phyloP scores from a whole-genome alignment of 2,888 invertebrate species.

The Drosophila koepferae region DNA sequence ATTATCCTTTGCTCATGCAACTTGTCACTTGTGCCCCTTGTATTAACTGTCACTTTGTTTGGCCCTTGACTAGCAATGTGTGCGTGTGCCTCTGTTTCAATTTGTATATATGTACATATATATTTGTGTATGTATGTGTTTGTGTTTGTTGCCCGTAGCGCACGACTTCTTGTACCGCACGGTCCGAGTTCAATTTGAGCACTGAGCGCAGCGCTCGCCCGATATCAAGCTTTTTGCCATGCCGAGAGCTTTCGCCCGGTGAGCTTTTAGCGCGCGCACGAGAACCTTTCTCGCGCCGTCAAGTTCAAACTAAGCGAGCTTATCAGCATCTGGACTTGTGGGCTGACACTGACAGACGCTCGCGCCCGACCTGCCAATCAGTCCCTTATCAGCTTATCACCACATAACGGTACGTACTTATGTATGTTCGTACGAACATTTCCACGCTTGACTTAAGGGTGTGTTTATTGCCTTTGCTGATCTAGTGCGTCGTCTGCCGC shows the following conservation, averaged over 20 bases:
- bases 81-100: neutral
- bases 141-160: conserved; percentile 44
- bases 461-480: conserved; percentile 13
- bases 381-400: conserved; percentile 29
- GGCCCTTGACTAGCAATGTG: conserved; percentile 11
- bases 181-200: conserved; percentile 70
- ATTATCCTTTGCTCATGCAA: conserved; percentile 56
- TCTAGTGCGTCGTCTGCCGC: conserved; percentile 20
- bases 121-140: conserved; percentile 20
- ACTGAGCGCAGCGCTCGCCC: conserved; percentile 50
- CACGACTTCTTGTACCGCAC: conserved; percentile 66
- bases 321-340: conserved; percentile 51
- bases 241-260: conserved; percentile 37
- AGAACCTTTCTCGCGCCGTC: conserved; percentile 20
- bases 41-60: conserved; percentile 32
- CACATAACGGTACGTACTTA: neutral
- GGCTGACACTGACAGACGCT: conserved; percentile 25
- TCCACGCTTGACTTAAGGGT: conserved; percentile 16
- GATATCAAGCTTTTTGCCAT: conserved; percentile 62
- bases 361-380: conserved; percentile 31
- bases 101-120: neutral
- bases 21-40: conserved; percentile 11
- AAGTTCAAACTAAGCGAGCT: conserved; percentile 50
- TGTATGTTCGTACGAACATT: neutral
- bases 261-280: conserved; percentile 51